phyloP scores from a whole-genome alignment of 2,888 invertebrate genomes.

The Epinotia ramella region DNA sequence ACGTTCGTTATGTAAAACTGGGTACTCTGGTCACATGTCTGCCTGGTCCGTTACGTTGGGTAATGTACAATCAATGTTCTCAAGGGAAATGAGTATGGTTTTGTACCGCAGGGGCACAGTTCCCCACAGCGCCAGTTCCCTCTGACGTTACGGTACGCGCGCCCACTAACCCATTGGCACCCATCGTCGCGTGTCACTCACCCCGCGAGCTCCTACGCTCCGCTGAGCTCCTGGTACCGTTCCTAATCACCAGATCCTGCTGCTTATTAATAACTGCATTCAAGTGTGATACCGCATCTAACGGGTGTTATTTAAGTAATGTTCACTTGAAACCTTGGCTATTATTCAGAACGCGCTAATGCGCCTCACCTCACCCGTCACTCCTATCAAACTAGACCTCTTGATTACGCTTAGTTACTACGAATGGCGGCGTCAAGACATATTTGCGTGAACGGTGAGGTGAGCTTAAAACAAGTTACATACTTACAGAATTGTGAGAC shows the following conservation, averaged over 20 bases:
- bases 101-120: conserved; percentile 29
- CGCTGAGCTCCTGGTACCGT: conserved; percentile 23
- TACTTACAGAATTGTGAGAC: no score
- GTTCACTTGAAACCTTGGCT: no score
- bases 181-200: conserved; percentile 42
- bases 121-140: conserved; percentile 38
- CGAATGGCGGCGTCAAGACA: no score
- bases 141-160: conserved; percentile 35
- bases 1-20: neutral
- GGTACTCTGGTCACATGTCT: neutral
- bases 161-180: conserved; percentile 45
- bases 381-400: no score
- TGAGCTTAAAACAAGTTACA: no score
- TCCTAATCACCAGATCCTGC: neutral
- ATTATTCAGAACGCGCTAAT: no score
- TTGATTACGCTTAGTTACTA: no score
- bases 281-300: neutral
- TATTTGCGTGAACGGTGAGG: no score
- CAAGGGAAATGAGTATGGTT: conserved; percentile 7
- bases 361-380: no score
- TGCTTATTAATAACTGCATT: conserved; percentile 1
- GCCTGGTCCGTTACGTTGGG: neutral
- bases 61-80: conserved; percentile 10
- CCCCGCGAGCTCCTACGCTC: conserved; percentile 19
- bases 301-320: neutral